Percentiles rank a stretch among this genome's conserved stretches.
phyloP scores from a whole-genome alignment of 2,888 invertebrate species.

The Priapulus caudatus region DNA sequence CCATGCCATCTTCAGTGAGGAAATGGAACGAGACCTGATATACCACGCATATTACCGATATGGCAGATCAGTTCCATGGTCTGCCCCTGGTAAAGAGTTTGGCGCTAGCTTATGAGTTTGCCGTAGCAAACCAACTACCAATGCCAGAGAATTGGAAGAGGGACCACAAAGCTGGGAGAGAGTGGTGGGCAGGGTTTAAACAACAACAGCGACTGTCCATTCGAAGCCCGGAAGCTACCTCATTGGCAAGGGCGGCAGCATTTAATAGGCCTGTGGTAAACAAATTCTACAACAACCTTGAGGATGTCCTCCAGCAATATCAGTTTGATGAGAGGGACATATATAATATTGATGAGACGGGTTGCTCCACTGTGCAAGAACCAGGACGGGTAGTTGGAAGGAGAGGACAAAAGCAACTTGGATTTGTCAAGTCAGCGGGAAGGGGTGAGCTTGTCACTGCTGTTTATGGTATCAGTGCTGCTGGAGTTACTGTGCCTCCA shows the following conservation, averaged over 20 bases:
- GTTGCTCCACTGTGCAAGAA: conserved; percentile 7
- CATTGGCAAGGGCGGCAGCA: conserved; percentile 17
- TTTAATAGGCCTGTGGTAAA: conserved; percentile 17
- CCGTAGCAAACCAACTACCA: neutral
- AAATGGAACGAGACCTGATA: conserved; percentile 12
- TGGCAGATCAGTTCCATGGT: conserved; percentile 13
- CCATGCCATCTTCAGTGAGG: too few species aligned
- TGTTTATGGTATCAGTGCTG: conserved; percentile 12
- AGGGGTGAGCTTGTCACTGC: conserved; percentile 16
- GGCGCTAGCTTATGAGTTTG: conserved; percentile 9
- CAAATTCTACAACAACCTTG: conserved; percentile 11
- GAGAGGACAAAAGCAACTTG: conserved; percentile 11
- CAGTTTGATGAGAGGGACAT: conserved; percentile 6
- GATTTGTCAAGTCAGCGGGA: conserved; percentile 11
- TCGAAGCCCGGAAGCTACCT: conserved; percentile 20
- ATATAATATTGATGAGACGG: conserved; percentile 14
- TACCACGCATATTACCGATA: conserved; percentile 6
- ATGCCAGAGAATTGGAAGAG: too few species aligned
- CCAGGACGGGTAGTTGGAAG: conserved; percentile 7
- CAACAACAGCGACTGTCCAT: conserved; percentile 10
- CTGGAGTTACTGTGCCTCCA: conserved; percentile 16
- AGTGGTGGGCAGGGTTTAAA: conserved; percentile 9
- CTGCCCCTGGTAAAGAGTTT: conserved; percentile 5
- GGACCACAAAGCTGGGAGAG: too few species aligned
- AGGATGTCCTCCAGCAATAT: conserved; percentile 2